phyloP scores from a whole-genome alignment of 2,797 vertebrate species.

The Anniella stebbinsi region DNA sequence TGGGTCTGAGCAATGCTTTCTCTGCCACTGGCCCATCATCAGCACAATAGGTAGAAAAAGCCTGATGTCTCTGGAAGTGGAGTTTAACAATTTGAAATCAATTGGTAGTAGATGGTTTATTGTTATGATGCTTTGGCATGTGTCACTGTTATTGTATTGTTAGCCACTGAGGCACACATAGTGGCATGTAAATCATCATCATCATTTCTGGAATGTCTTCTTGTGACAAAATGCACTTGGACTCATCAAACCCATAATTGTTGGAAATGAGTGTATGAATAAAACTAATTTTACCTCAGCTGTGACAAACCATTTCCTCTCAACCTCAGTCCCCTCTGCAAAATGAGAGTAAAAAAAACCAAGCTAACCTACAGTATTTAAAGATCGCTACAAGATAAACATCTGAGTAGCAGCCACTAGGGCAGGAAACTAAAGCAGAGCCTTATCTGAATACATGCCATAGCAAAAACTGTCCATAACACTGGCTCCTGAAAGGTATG shows the following conservation, averaged over 20 bases:
- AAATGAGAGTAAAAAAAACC: neutral
- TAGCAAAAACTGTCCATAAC: too few species aligned
- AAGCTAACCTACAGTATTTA: neutral
- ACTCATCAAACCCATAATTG: neutral
- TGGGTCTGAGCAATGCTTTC: neutral
- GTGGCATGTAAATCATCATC: neutral
- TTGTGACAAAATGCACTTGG: neutral
- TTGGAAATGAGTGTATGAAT: neutral
- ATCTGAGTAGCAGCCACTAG: too few species aligned
- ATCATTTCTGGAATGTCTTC: neutral
- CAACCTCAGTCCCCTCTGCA: neutral
- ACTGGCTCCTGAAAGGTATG: too few species aligned
- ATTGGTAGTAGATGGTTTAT: neutral
- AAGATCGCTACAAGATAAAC: neutral
- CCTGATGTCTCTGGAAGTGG: neutral
- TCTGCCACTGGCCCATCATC: neutral
- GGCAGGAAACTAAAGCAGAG: too few species aligned
- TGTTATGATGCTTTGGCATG: too few species aligned
- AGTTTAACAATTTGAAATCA: neutral
- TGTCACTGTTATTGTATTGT: too few species aligned
- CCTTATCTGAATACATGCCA: too few species aligned
- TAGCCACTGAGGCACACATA: neutral
- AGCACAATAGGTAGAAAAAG: neutral
- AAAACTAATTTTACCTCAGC: neutral
- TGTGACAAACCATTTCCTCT: neutral